A percentile compares a stretch with the other conserved stretches of the same genome.
phyloP scores from a whole-genome alignment of 2,888 invertebrate species.

The Entomobrya proxima region DNA sequence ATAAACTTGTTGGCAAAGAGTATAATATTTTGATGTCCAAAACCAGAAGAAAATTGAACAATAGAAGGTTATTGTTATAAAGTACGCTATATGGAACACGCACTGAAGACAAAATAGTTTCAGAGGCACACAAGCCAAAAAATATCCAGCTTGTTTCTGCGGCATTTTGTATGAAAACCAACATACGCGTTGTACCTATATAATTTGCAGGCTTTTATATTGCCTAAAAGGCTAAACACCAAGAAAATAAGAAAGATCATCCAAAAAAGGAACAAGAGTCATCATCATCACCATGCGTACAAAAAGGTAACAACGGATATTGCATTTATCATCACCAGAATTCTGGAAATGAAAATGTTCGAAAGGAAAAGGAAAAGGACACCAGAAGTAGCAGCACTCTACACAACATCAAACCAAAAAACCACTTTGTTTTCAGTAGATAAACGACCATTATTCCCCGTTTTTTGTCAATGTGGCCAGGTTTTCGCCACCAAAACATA shows the following conservation, averaged over 20 bases:
- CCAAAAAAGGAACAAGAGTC: constrained; percentile 16
- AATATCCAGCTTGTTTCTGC: too few relatives aligned
- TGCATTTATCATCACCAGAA: constrained; percentile 75
- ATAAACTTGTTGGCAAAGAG: neutral
- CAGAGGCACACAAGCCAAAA: neutral
- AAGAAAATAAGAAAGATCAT: constrained; percentile 30
- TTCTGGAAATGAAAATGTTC: constrained; percentile 75
- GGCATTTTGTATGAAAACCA: too few relatives aligned
- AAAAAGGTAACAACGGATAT: constrained; percentile 73
- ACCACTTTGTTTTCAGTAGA: neutral
- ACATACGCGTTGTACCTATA: too few relatives aligned
- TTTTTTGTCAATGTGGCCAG: neutral
- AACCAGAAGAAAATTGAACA: constrained; percentile 49
- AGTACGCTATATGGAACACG: constrained; percentile 28
- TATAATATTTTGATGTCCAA: constrained; percentile 36
- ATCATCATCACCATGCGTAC: constrained; percentile 11
- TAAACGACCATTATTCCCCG: neutral
- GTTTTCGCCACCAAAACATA: neutral
- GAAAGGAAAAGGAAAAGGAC: constrained; percentile 52
- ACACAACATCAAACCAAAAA: neutral
- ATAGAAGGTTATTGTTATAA: constrained; percentile 37
- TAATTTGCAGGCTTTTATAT: too few relatives aligned
- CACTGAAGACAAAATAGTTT: neutral
- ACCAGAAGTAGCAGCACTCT: neutral
- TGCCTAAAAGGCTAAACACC: constrained; percentile 35